Conservation (phyloP, 2,797 vertebrate genomes). For the Helarctos malayanus region DNA sequence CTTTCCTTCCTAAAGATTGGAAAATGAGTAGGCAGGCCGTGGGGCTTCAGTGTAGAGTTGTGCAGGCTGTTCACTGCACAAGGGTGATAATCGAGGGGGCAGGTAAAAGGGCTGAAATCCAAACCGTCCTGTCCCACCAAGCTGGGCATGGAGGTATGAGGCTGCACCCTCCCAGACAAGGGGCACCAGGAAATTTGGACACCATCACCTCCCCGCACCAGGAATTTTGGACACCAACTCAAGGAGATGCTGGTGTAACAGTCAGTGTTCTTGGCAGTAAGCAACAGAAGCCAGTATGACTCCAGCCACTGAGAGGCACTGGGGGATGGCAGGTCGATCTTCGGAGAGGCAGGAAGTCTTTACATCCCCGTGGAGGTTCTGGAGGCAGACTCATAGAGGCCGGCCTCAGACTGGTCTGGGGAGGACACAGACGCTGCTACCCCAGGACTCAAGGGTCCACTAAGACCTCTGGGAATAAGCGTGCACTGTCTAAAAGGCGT, state of each 20-base stretch:
- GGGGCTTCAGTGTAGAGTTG: background rate
- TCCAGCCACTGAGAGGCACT: background rate
- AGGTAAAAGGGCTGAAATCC: background rate
- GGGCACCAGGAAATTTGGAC: background rate
- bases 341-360: background rate
- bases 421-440: rapidly evolving
- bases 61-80: background rate
- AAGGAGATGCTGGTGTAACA: background rate
- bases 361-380: background rate
- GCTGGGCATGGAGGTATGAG: rapidly evolving
- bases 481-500: background rate
- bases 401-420: background rate
- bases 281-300: background rate
- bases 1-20: background rate
- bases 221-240: background rate
- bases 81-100: background rate
- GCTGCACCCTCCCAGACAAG: background rate
- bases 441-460: background rate
- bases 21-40: background rate
- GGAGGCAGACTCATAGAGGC: background rate
- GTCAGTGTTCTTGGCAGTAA: background rate
- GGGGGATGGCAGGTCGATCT: background rate
- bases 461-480: background rate
- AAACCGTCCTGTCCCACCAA: rapidly evolving
- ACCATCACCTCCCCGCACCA: too few relatives aligned